phyloP scores from a whole-genome alignment of 2,797 vertebrate species.

The Enoplosus armatus region DNA sequence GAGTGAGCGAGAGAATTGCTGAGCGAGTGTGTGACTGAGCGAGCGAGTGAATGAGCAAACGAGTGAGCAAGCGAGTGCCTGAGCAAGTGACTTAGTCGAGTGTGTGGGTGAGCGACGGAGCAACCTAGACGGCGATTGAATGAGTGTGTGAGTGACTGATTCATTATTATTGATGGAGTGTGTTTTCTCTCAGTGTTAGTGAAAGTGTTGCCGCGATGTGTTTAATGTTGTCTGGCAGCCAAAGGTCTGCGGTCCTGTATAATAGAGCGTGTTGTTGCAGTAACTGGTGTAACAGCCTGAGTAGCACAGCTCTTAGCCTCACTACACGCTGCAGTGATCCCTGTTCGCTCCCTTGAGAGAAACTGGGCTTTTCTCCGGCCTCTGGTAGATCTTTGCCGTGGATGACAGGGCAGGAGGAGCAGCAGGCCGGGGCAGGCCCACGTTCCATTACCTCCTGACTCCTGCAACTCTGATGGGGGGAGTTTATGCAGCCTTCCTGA shows the following conservation, averaged over 20 bases:
- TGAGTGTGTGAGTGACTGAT: slow-evolving; percentile 56
- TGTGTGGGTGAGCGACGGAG: slow-evolving; percentile 60
- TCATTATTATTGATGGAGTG: slow-evolving; percentile 66
- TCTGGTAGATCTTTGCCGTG: slow-evolving; percentile 48
- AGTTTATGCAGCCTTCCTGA: slow-evolving; percentile 56
- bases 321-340: slow-evolving; percentile 55
- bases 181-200: slow-evolving; percentile 54
- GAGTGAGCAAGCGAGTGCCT: slow-evolving; percentile 19
- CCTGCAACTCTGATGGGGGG: slow-evolving; percentile 46
- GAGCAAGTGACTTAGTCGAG: slow-evolving; percentile 39
- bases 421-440: slow-evolving; percentile 39
- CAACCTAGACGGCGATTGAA: slow-evolving; percentile 53
- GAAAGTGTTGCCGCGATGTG: slow-evolving; percentile 50
- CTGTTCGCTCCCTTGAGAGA: slow-evolving; percentile 42
- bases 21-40: slow-evolving; percentile 13
- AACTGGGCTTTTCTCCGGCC: slow-evolving; percentile 33
- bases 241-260: slow-evolving; percentile 49
- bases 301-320: slow-evolving; percentile 43
- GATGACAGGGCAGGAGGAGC: slow-evolving; percentile 54
- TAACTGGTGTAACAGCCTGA: slow-evolving; percentile 47
- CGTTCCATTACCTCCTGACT: slow-evolving; percentile 65
- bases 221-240: slow-evolving; percentile 60
- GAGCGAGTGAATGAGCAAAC: slow-evolving; percentile 47
- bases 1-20: slow-evolving; percentile 25
- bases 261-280: slow-evolving; percentile 53